These are phyloP conservation scores for Hippopotamyrus pictus DNA, from an alignment of 2,797 vertebrate species.

Conservation along the genomic window DNA sequence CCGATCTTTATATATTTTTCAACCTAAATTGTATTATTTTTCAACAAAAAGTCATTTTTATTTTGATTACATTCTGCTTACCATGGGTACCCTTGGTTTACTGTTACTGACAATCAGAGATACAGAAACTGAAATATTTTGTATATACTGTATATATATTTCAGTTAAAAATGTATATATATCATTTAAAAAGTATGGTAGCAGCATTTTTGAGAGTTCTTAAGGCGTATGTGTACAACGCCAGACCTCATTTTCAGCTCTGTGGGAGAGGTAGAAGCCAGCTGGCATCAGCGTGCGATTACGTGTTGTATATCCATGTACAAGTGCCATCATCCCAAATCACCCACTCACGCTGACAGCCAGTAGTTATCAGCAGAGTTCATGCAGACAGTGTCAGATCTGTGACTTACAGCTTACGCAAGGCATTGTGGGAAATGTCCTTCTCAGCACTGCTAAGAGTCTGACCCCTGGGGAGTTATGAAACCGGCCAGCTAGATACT, in stretches of 20 bases:
- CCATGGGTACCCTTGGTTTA: background rate
- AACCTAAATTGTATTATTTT: background rate
- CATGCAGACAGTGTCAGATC: slow-evolving; percentile 3
- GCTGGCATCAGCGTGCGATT: background rate
- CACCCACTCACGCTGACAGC: background rate
- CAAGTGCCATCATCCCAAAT: background rate
- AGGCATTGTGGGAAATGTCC: background rate
- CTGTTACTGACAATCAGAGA: background rate
- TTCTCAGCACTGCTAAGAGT: background rate
- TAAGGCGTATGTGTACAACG: background rate
- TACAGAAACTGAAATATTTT: background rate
- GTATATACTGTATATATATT: too few relatives aligned
- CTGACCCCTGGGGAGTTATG: background rate
- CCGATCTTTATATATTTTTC: background rate
- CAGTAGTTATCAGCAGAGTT: slow-evolving; percentile 4
- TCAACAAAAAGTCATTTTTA: background rate
- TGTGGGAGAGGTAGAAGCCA: background rate
- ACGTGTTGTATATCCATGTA: background rate
- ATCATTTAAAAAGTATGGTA: background rate
- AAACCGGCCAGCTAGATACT: background rate
- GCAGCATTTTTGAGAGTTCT: background rate
- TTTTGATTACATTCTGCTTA: background rate
- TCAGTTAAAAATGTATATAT: background rate
- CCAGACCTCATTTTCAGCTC: background rate
- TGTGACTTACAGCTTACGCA: background rate